Evolutionary conservation across 2,888 invertebrate species (phyloP).

Genomic region (Eupithecia exiguata): DNA sequence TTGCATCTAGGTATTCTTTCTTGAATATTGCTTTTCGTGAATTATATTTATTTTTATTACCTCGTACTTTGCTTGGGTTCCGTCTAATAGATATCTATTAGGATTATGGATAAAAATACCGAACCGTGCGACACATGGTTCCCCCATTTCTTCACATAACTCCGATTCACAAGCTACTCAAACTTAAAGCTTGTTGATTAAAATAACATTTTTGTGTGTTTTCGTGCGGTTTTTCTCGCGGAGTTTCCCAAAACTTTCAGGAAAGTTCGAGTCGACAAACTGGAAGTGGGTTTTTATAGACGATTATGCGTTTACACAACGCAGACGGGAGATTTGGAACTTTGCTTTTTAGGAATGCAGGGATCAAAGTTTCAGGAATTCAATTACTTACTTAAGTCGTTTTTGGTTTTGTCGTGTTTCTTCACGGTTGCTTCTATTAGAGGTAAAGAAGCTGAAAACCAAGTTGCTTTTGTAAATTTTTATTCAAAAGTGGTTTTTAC

Average conservation of each 20-base stretch:
- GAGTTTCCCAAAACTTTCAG: conserved; percentile 40
- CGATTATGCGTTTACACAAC: conserved; percentile 58
- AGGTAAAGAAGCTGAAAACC: not conserved
- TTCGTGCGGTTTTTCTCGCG: conserved; percentile 45
- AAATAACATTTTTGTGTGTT: conserved; percentile 63
- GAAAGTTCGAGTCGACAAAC: conserved; percentile 42
- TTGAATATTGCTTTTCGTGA: not conserved
- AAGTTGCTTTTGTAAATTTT: conserved; percentile 10
- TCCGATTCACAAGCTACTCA: conserved; percentile 29
- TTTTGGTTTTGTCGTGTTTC: conserved; percentile 37
- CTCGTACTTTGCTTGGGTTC: not conserved
- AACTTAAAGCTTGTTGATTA: conserved; percentile 63
- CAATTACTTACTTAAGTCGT: conserved; percentile 43
- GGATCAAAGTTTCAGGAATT: conserved; percentile 46
- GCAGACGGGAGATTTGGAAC: conserved; percentile 49
- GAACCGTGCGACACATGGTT: not conserved
- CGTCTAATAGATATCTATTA: not conserved
- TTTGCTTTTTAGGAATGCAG: conserved; percentile 48
- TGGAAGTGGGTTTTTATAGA: conserved; percentile 50
- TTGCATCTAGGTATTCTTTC: not conserved
- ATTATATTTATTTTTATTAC: not conserved
- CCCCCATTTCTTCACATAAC: conserved; percentile 17
- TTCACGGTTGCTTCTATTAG: conserved; percentile 16
- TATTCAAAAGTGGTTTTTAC: not conserved
- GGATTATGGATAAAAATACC: not conserved